Evolutionary conservation across 1,140 invertebrate genomes (phyloP).

Genomic region (Vanessa atalanta): DNA sequence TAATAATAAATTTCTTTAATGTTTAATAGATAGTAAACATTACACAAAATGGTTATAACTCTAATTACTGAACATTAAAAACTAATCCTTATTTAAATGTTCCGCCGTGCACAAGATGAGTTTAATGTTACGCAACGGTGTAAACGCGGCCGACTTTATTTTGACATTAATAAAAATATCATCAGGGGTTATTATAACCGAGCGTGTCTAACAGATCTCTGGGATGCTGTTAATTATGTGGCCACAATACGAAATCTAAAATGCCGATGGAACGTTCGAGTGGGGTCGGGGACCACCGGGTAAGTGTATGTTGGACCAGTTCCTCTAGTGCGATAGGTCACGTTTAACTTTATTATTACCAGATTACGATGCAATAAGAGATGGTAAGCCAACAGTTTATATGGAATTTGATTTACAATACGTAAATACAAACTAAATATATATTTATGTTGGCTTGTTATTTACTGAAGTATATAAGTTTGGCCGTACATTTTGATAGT

Average conservation of each 20-base stretch:
- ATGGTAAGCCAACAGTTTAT: background rate
- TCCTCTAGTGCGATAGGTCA: background rate
- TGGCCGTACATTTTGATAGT: no score
- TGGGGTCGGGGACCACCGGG: conserved; percentile 68
- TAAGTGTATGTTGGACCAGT: conserved; percentile 4
- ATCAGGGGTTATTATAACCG: conserved; percentile 76
- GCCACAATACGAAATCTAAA: conserved; percentile 64
- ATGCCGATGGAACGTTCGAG: conserved; percentile 66
- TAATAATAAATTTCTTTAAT: no score
- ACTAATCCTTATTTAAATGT: no score
- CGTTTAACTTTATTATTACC: conserved; percentile 4
- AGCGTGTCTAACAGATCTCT: conserved; percentile 78
- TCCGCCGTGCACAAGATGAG: no score
- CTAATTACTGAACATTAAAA: no score
- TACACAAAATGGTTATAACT: no score
- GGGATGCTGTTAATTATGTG: conserved; percentile 78
- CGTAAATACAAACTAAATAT: background rate
- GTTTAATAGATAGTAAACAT: no score
- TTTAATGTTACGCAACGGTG: conserved; percentile 42
- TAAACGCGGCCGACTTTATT: conserved; percentile 66
- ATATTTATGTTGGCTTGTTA: background rate
- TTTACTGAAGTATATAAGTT: no score
- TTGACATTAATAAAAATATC: conserved; percentile 81
- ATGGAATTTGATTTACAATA: background rate
- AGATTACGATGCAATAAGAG: background rate